Conservation (phyloP, 2,797 vertebrate genomes). For the Cirrhinus mrigala region DNA sequence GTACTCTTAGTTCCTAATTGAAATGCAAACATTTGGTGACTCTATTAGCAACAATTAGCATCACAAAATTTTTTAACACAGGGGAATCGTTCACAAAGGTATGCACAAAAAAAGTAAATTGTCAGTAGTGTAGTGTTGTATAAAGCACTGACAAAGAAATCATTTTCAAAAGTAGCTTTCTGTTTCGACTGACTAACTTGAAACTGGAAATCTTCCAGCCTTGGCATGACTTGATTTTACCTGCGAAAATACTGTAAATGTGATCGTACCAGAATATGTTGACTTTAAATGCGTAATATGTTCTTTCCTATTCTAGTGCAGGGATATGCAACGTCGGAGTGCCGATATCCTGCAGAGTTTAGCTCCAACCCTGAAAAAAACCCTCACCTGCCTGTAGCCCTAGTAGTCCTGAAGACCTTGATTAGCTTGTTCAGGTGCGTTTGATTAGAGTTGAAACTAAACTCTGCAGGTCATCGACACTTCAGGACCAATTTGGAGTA, state of each 20-base stretch:
- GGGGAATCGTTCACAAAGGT: neutral
- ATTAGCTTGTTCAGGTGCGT: too few species aligned
- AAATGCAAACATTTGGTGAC: neutral
- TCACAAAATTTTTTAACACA: neutral
- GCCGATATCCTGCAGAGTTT: too few species aligned
- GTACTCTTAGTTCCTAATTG: conserved; percentile 26
- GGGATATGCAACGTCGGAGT: too few species aligned
- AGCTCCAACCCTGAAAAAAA: too few species aligned
- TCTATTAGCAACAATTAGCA: conserved; percentile 37
- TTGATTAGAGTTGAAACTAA: too few species aligned
- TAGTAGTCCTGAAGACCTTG: too few species aligned
- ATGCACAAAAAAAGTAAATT: neutral
- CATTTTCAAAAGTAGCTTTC: neutral
- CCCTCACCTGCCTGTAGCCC: too few species aligned
- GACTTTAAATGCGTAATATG: neutral
- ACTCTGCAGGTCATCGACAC: too few species aligned
- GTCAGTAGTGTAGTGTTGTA: neutral
- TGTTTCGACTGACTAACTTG: neutral
- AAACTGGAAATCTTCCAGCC: neutral
- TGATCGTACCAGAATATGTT: neutral
- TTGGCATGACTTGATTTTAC: neutral
- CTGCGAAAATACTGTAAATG: neutral
- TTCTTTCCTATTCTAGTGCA: too few species aligned
- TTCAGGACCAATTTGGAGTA: too few species aligned
- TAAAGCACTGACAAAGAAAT: neutral